Conservation (phyloP, 2,113 vertebrate species). For the Rana temporaria region DNA sequence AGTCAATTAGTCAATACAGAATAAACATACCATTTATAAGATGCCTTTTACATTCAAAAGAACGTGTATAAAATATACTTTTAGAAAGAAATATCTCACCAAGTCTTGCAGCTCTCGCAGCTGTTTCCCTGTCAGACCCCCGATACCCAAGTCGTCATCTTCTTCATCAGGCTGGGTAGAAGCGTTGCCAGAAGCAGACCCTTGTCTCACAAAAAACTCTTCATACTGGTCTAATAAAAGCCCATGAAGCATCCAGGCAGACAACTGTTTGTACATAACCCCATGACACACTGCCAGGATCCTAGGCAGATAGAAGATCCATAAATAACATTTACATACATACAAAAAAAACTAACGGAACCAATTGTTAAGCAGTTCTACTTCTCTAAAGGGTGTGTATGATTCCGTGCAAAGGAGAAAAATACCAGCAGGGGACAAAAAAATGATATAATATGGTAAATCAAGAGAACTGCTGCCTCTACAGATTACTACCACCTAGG, state of each 20-base stretch:
- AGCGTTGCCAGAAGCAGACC: slow-evolving; percentile 85
- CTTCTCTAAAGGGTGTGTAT: too few species aligned
- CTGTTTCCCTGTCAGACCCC: slow-evolving; percentile 94
- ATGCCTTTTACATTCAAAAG: too few species aligned
- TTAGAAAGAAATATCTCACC: slow-evolving; percentile 71
- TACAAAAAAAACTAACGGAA: too few species aligned
- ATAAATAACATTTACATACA: background rate
- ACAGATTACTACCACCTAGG: too few species aligned
- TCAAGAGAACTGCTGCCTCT: too few species aligned
- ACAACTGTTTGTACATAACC: slow-evolving; percentile 98
- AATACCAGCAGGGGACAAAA: too few species aligned
- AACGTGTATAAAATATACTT: background rate
- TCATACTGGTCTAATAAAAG: slow-evolving; percentile 93
- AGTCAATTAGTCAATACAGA: too few species aligned
- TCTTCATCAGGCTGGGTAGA: slow-evolving; percentile 88
- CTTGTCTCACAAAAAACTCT: slow-evolving; percentile 96
- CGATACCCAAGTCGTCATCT: slow-evolving; percentile 94
- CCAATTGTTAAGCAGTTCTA: too few species aligned
- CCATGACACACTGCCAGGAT: slow-evolving; percentile 94
- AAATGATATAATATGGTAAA: too few species aligned
- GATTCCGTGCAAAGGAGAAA: too few species aligned
- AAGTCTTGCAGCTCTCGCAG: slow-evolving; percentile 92
- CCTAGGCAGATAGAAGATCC: slow-evolving; percentile 68
- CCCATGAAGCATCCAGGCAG: slow-evolving; percentile 97
- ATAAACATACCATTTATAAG: too few species aligned